These are phyloP conservation scores for Carcharodon carcharias DNA, from an alignment of 2,797 vertebrate species.

Conservation along the genomic window DNA sequence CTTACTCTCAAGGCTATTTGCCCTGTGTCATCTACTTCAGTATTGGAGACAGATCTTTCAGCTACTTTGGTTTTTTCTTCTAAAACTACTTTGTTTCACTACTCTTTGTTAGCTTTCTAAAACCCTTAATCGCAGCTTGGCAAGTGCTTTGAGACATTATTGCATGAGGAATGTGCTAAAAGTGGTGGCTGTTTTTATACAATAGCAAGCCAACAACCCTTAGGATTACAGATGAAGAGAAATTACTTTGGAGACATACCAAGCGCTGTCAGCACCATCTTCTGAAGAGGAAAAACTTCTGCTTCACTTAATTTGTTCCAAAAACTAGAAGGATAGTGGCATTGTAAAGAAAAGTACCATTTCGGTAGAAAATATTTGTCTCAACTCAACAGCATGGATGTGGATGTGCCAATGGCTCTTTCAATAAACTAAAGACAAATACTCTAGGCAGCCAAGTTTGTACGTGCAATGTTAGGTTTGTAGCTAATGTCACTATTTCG, in stretches of 20 bases:
- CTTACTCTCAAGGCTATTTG: not conserved
- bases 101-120: not conserved
- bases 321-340: not conserved
- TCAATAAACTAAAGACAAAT: not conserved
- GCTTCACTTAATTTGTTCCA: not conserved
- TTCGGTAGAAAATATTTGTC: not conserved
- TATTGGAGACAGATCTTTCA: not conserved
- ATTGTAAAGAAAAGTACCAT: not conserved
- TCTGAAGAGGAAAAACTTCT: not conserved
- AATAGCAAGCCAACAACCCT: not conserved
- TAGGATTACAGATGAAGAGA: not conserved
- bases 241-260: not conserved
- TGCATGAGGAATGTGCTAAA: not conserved
- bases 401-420: not conserved
- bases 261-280: not conserved
- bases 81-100: not conserved
- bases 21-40: not conserved
- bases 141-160: not conserved
- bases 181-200: not conserved
- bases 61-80: not conserved
- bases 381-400: not conserved
- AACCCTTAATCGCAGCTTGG: not conserved
- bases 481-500: not conserved
- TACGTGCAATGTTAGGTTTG: not conserved
- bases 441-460: not conserved